A percentile compares a stretch with the other conserved stretches of the same genome.
These are phyloP conservation scores for Aplysina aerophoba DNA, from an alignment of 37 sponge, comb jelly and placozoan genomes.

Conservation along the genomic window DNA sequence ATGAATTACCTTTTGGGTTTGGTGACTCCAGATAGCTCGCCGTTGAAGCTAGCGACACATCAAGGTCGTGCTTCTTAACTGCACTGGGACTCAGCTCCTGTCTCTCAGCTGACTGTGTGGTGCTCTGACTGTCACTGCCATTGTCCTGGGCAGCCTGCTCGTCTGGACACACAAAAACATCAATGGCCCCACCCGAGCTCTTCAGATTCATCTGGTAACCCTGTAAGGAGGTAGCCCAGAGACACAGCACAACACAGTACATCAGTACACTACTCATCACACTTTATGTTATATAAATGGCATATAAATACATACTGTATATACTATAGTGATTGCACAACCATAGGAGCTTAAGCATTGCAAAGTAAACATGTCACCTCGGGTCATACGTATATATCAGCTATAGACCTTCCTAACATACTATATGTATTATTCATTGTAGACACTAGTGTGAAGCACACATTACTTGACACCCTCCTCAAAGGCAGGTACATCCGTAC, in stretches of 20 bases:
- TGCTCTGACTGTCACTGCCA: not conserved
- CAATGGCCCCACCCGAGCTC: conserved; percentile 74
- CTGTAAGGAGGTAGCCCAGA: conserved; percentile 25
- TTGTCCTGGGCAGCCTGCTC: conserved; percentile 27
- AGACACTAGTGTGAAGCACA: no score
- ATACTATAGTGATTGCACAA: not conserved
- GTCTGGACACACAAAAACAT: conserved; percentile 85
- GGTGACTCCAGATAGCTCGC: conserved; percentile 47
- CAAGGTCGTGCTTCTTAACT: conserved; percentile 37
- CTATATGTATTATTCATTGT: no score
- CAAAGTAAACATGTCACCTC: no score
- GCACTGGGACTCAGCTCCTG: conserved; percentile 2
- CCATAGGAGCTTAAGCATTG: no score
- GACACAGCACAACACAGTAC: not conserved
- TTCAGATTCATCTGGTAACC: conserved; percentile 72
- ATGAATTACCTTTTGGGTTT: not conserved
- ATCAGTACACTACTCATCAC: not conserved
- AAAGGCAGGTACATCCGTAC: no score
- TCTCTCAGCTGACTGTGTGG: not conserved
- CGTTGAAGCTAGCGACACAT: conserved; percentile 68
- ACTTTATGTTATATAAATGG: not conserved
- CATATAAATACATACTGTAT: not conserved
- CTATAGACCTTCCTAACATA: no score
- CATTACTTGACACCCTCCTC: no score
- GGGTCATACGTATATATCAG: no score